Evolutionary conservation across 2,888 invertebrate genomes (phyloP).

Genomic region (Cecidostiba fungosa): DNA sequence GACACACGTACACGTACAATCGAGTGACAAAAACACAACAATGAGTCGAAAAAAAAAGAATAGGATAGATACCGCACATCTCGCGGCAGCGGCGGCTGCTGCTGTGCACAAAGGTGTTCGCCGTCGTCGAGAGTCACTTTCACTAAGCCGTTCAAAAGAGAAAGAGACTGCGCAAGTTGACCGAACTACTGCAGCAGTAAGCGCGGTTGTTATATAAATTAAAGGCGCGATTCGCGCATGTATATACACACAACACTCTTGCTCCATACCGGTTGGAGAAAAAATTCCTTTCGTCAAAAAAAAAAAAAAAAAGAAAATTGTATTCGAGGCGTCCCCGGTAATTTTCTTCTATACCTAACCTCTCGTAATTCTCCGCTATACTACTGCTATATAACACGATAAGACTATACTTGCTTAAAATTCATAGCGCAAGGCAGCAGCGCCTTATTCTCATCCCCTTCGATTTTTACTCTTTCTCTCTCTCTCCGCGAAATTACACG

Average conservation of each 20-base stretch:
- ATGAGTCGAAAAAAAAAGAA: not conserved
- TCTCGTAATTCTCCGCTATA: slow-evolving; percentile 9
- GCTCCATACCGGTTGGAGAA: not conserved
- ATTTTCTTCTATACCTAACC: not conserved
- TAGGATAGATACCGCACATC: not conserved
- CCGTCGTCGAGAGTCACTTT: slow-evolving; percentile 49
- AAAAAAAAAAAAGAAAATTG: too few species aligned
- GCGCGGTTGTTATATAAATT: slow-evolving; percentile 74
- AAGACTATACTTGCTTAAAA: not conserved
- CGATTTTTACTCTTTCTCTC: not conserved
- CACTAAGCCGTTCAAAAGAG: slow-evolving; percentile 56
- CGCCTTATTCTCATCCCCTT: not conserved
- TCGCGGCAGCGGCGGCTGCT: not conserved
- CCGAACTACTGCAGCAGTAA: slow-evolving; percentile 39
- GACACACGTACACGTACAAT: slow-evolving; percentile 3
- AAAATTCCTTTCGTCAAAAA: not conserved
- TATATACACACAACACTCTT: not conserved
- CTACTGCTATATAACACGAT: not conserved
- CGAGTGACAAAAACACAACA: not conserved
- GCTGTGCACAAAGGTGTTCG: slow-evolving; percentile 2
- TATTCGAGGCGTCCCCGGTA: not conserved
- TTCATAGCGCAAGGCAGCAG: slow-evolving; percentile 30
- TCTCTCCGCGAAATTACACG: not conserved
- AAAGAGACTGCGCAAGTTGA: slow-evolving; percentile 62
- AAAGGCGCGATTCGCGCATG: slow-evolving; percentile 64